Conservation (phyloP, 1,140 invertebrate genomes). For the Odontomachus brunneus region DNA sequence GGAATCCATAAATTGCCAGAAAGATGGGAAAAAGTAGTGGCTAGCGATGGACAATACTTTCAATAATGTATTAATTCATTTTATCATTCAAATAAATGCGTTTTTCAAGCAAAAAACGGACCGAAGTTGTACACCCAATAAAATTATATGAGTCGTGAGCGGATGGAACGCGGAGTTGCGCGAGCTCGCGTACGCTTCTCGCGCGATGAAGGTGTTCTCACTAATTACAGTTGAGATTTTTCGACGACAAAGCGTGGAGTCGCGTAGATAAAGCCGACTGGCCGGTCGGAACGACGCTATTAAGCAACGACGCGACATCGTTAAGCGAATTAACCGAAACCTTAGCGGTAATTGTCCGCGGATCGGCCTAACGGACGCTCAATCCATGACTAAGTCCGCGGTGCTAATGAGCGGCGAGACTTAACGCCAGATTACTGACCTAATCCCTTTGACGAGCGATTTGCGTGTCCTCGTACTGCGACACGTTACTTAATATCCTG, state of each 20-base stretch:
- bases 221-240: constrained; percentile 1
- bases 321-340: constrained; percentile 68
- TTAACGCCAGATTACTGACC: constrained; percentile 73
- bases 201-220: constrained; percentile 20
- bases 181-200: too few species aligned
- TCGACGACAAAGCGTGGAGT: not conserved
- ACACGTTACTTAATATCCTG: constrained; percentile 50
- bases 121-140: too few species aligned
- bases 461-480: constrained; percentile 62
- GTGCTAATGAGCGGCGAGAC: constrained; percentile 68
- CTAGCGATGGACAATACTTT: too few species aligned
- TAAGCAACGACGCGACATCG: constrained; percentile 56
- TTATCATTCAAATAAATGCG: too few species aligned
- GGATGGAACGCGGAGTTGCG: too few species aligned
- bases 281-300: constrained; percentile 12
- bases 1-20: too few species aligned
- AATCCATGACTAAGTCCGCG: constrained; percentile 57
- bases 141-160: too few species aligned
- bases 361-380: constrained; percentile 65
- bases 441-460: constrained; percentile 73
- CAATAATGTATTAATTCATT: too few species aligned
- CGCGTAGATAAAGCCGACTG: not conserved
- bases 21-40: too few species aligned
- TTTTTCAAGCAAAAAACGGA: too few species aligned
- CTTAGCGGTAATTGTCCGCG: constrained; percentile 64